These are phyloP conservation scores for Campoplex capitator DNA, from an alignment of 2,888 invertebrate genomes.

Conservation along the genomic window DNA sequence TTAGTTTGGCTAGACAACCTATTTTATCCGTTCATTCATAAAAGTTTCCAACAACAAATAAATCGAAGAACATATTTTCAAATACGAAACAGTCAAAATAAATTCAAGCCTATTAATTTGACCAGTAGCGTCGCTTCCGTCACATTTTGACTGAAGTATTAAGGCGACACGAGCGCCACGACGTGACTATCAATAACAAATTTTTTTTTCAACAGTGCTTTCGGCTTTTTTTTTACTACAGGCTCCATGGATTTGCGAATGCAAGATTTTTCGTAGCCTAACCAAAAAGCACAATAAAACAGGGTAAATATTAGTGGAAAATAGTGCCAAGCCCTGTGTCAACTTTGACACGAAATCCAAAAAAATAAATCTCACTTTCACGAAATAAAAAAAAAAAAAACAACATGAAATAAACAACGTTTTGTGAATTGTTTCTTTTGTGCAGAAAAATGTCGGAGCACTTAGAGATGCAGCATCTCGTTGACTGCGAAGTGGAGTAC, in stretches of 20 bases:
- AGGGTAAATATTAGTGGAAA: constrained; percentile 45
- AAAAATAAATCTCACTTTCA: background rate
- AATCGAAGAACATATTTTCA: background rate
- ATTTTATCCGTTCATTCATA: background rate
- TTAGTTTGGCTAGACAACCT: background rate
- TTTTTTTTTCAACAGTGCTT: background rate
- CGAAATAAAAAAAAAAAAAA: background rate
- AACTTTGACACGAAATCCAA: background rate
- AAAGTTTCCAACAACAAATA: background rate
- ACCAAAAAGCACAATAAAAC: constrained; percentile 55
- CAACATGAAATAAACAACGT: background rate
- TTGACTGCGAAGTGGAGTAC: constrained; percentile 86
- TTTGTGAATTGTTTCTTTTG: constrained; percentile 5
- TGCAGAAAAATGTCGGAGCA: constrained; percentile 89
- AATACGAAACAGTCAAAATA: background rate
- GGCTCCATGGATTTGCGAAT: constrained; percentile 30
- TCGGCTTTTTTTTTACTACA: constrained; percentile 14
- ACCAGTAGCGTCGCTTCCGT: background rate
- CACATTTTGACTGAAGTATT: background rate
- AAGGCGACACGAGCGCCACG: background rate
- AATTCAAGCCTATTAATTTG: background rate
- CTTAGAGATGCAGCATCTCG: constrained; percentile 92
- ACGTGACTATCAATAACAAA: background rate
- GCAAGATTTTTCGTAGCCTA: constrained; percentile 42
- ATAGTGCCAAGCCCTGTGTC: background rate